A percentile compares a stretch with the other conserved stretches of the same genome.
Evolutionary conservation across 2,113 vertebrate genomes (phyloP).

Genomic region (Vicugna pacos): DNA sequence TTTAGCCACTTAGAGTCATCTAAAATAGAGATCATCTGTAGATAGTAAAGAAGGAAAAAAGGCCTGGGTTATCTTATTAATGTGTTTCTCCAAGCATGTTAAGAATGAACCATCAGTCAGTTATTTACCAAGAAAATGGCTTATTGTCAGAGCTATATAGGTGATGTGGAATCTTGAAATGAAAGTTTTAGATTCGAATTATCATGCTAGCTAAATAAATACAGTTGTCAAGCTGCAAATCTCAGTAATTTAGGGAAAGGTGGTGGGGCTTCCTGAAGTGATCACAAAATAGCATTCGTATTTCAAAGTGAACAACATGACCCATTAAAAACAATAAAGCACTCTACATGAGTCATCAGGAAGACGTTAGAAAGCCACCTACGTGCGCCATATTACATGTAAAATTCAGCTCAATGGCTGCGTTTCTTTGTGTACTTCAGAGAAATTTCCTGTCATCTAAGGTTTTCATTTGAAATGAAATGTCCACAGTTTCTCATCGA

Average conservation of each 20-base stretch:
- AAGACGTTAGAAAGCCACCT: constrained; percentile 39
- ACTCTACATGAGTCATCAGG: neutral
- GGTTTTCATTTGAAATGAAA: constrained; percentile 21
- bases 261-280: constrained; percentile 31
- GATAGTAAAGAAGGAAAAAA: constrained; percentile 64
- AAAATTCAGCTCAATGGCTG: constrained; percentile 24
- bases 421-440: neutral
- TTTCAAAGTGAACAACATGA: constrained; percentile 27
- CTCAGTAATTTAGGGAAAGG: constrained; percentile 57
- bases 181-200: constrained; percentile 22
- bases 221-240: constrained; percentile 13
- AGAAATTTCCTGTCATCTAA: constrained; percentile 17
- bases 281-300: constrained; percentile 14
- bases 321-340: neutral
- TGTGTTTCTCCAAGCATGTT: constrained; percentile 54
- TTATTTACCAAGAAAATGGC: constrained; percentile 49
- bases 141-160: constrained; percentile 39
- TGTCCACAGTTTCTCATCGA: constrained; percentile 35
- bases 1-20: constrained; percentile 64
- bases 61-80: constrained; percentile 36
- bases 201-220: constrained; percentile 48
- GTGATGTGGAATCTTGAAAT: constrained; percentile 56
- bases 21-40: constrained; percentile 67
- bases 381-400: neutral
- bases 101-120: constrained; percentile 51